Percentiles rank a stretch among this genome's conserved stretches.
Conservation (phyloP, 2,888 invertebrate genomes). For the Punctoribates punctum region DNA sequence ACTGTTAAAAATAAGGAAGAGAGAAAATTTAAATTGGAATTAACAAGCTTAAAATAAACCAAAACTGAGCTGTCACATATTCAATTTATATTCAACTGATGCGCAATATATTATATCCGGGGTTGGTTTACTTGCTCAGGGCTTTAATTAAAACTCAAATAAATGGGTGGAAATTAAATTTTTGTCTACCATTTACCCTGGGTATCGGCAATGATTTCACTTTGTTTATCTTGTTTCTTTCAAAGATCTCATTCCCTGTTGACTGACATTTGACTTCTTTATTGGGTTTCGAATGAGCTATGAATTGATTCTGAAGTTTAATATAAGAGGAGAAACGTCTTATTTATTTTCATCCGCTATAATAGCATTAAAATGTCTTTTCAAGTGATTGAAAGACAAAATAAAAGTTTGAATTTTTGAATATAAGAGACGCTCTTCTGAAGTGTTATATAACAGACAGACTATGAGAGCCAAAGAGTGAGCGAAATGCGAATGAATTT, state of each 20-base stretch:
- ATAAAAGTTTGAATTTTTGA: not conserved
- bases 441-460: not conserved
- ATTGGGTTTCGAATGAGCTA: not conserved
- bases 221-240: not conserved
- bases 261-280: not conserved
- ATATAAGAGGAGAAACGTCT: not conserved
- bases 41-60: no score
- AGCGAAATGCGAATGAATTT: not conserved
- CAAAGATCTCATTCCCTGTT: not conserved
- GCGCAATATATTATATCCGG: no score
- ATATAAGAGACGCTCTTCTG: not conserved
- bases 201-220: not conserved
- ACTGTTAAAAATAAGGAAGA: no score
- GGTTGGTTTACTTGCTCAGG: no score
- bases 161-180: no score
- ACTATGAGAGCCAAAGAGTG: not conserved
- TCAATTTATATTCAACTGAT: no score
- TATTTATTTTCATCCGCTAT: not conserved
- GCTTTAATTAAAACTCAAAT: no score
- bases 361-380: not conserved
- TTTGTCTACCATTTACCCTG: no score
- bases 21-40: no score
- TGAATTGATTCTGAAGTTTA: not conserved
- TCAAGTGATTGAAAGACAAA: conserved; percentile 5
- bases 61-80: no score